These are phyloP conservation scores for Cryptotermes secundus DNA, from an alignment of 1,140 invertebrate genomes.

Conservation along the genomic window DNA sequence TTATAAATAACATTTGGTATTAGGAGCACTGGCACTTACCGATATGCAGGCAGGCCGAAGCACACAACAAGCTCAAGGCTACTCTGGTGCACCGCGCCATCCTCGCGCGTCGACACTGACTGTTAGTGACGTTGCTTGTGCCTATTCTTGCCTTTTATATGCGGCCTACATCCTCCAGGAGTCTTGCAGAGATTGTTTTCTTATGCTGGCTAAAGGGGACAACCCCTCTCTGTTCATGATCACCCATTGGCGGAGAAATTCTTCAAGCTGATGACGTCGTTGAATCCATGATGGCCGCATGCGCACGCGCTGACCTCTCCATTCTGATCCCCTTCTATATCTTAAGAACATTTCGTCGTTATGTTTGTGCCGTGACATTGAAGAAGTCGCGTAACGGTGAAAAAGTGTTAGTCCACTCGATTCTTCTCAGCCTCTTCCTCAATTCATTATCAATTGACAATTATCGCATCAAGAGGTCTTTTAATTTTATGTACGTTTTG, in stretches of 20 bases:
- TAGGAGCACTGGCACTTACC: background rate
- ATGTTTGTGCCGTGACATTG: background rate
- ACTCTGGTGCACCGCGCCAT: constrained; percentile 21
- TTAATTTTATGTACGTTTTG: too few relatives aligned
- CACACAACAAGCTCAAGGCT: constrained; percentile 19
- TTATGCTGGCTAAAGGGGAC: constrained; percentile 20
- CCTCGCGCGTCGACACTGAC: constrained; percentile 19
- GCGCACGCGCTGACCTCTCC: constrained; percentile 24
- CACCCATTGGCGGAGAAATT: constrained; percentile 29
- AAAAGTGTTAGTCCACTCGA: background rate
- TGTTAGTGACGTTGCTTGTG: constrained; percentile 16
- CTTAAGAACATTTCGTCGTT: background rate
- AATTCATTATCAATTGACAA: background rate
- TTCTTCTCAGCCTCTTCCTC: background rate
- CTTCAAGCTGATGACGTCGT: background rate
- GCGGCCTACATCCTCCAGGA: constrained; percentile 25
- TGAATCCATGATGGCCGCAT: constrained; percentile 10
- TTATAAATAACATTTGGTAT: background rate
- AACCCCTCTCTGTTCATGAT: constrained; percentile 24
- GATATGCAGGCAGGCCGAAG: constrained; percentile 12
- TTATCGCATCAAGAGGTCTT: too few relatives aligned
- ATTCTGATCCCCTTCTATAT: background rate
- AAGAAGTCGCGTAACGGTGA: background rate
- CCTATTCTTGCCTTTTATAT: constrained; percentile 27
- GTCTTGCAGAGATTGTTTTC: constrained; percentile 8